These are phyloP conservation scores for Ochropacha duplaris DNA, from an alignment of 2,888 invertebrate genomes.

Conservation along the genomic window DNA sequence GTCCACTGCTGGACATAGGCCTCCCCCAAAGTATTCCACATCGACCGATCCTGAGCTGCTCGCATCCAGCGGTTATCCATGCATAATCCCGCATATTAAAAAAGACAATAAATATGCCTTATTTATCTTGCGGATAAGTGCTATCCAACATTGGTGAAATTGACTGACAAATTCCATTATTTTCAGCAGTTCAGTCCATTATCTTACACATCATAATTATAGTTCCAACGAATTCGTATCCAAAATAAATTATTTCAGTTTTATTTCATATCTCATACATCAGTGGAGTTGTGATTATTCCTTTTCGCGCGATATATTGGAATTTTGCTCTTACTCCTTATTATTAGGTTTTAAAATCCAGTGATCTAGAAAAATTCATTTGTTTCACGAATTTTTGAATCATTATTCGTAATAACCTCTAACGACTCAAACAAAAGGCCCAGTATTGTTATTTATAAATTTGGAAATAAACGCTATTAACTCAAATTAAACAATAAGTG, in stretches of 20 bases:
- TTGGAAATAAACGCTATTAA: neutral
- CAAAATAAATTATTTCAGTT: neutral
- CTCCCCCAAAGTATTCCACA: too few species aligned
- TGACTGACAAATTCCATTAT: neutral
- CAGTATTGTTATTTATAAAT: too few species aligned
- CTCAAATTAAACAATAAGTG: neutral
- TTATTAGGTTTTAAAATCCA: neutral
- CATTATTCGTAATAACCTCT: neutral
- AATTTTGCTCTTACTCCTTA: neutral
- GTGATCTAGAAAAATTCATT: neutral
- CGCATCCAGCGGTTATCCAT: too few species aligned
- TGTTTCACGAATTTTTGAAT: neutral
- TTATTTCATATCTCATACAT: neutral
- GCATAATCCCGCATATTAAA: too few species aligned
- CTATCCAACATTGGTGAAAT: too few species aligned
- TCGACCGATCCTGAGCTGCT: too few species aligned
- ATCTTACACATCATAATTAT: neutral
- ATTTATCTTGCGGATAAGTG: too few species aligned
- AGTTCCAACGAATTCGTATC: constrained; percentile 1
- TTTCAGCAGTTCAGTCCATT: neutral
- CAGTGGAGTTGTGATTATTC: neutral
- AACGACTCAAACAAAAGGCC: neutral
- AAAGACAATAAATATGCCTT: too few species aligned
- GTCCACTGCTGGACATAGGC: too few species aligned
- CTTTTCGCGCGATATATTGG: neutral